These are phyloP conservation scores for Eupeodes luniger DNA, from an alignment of 2,888 invertebrate species.

Conservation along the genomic window DNA sequence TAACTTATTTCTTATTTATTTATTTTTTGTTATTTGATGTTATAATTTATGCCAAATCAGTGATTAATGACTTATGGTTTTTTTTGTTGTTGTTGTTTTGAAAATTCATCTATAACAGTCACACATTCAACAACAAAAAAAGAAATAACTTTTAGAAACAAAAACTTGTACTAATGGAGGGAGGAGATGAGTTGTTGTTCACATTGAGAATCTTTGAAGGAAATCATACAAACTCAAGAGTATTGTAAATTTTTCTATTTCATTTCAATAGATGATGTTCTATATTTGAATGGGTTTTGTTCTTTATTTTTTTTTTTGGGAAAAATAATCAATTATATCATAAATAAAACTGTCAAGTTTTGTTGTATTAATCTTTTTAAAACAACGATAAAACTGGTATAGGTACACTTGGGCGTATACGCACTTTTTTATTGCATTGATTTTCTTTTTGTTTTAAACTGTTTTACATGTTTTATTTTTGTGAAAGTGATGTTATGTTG, in stretches of 20 bases:
- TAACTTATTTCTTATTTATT: neutral
- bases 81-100: neutral
- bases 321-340: too few species aligned
- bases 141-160: neutral
- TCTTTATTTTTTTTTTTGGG: too few species aligned
- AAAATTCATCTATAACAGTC: neutral
- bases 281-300: neutral
- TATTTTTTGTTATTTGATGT: neutral
- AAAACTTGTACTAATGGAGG: neutral
- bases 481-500: too few species aligned
- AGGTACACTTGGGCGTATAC: too few species aligned
- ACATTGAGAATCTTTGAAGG: neutral
- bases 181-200: neutral
- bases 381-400: too few species aligned
- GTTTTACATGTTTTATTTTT: too few species aligned
- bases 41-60: constrained; percentile 39
- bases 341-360: too few species aligned
- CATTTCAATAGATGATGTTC: too few species aligned
- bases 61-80: constrained; percentile 39
- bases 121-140: neutral
- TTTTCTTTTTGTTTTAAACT: too few species aligned
- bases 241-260: neutral
- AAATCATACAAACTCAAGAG: neutral
- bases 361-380: too few species aligned
- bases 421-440: too few species aligned